Base-by-base conservation (phyloP, 2,888 invertebrate species). In the Agriopis aurantiaria region DNA sequence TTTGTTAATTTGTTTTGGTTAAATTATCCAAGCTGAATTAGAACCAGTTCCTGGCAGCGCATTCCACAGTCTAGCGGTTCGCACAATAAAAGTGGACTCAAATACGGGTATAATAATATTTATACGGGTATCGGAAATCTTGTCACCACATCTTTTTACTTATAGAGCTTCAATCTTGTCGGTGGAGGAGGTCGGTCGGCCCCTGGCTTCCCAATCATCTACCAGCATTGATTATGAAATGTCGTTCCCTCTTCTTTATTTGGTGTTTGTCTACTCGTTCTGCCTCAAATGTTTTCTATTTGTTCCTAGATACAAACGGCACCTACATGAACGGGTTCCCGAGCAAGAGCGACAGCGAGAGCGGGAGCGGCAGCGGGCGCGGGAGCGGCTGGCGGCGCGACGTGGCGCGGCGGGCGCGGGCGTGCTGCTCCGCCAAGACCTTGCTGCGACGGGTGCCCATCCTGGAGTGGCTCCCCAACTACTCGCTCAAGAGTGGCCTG, bases 401-500 rank as follows among this genome's bases (percentile, higher is more conserved):
- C 69, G 89, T 82, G 78, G 88, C 87, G 68, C 87, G 93, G 58
- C 90, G 95, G 8, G 91, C 95, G 51, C 91, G 93, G 17, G 91
- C 95, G 8, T 95, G 95, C 76, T 96, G 95, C 86, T 95, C 95
- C 69, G 94, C 92, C 80, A 97, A 97, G 87, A 91, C 95, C 4
- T 85, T 97, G 40, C 91, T 94, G 78, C 95, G 96, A 71, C 88
- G 96, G 68, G 82, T 97, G 78, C 97, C 97, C 57, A 96, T 97
- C 75, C 83, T 96, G 53, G 86, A 91, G 68, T 97, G 97, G 97
- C 87, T 97, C 75, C 97, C 96, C 10, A 90, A 95, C 64, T 97
- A 97, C 91, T 95, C 95, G 57, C 85, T 95, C 49, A 90, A 95
- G 58, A 96, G 95, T 78, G 95, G 97, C 9, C 94, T 97, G 43